Conservation (phyloP, 2,888 invertebrate species). For the Colostygia pectinataria region DNA sequence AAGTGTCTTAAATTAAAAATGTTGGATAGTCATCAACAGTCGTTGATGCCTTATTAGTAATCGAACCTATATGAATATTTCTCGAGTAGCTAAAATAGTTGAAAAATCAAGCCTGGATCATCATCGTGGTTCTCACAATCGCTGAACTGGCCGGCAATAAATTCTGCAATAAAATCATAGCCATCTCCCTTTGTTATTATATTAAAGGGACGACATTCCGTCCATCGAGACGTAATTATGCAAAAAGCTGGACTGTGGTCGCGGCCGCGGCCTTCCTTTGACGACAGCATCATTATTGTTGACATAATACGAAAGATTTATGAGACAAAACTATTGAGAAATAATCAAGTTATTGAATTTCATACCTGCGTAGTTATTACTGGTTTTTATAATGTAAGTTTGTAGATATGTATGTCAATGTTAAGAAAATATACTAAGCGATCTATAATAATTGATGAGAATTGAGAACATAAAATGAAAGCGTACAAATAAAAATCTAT, state of each 20-base stretch:
- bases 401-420: neutral
- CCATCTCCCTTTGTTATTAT: conserved; percentile 80
- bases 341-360: conserved; percentile 40
- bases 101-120: neutral
- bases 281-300: conserved; percentile 77
- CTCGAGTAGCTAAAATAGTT: conserved; percentile 16
- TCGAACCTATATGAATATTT: too few relatives aligned
- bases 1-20: too few relatives aligned
- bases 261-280: conserved; percentile 73
- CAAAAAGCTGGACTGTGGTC: conserved; percentile 78
- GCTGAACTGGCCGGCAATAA: conserved; percentile 55
- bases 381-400: conserved; percentile 5
- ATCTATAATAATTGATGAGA: conserved; percentile 3
- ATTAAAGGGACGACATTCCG: conserved; percentile 77
- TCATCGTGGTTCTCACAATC: conserved; percentile 54
- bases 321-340: conserved; percentile 72
- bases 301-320: conserved; percentile 69
- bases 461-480: conserved; percentile 3
- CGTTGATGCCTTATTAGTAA: too few relatives aligned
- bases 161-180: conserved; percentile 67
- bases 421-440: neutral
- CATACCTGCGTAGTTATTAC: conserved; percentile 4
- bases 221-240: conserved; percentile 72
- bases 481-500: conserved; percentile 24
- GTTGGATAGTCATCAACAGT: too few relatives aligned